Base-by-base conservation (phyloP, 2,797 vertebrate species). In the Sarcophilus harrisii region DNA sequence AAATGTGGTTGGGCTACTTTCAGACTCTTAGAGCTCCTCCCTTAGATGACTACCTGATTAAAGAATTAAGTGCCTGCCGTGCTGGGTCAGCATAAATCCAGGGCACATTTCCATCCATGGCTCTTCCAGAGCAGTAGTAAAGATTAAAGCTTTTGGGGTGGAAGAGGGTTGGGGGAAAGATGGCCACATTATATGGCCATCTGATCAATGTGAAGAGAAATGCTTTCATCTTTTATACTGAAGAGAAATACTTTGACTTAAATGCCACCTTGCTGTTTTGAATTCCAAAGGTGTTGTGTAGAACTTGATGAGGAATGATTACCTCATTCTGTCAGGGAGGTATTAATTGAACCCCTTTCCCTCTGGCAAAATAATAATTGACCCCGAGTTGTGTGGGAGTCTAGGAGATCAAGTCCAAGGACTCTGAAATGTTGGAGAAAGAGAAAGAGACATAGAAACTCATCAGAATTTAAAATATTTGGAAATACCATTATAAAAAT, bases 181-280 rank as follows among this genome's bases (percentile, higher is more conserved):
- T 73, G 6, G n/a, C 16, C n/a, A 45, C 18, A 38, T 45, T 81
- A n/a, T 38, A 24, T 97, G 97, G 95, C 95, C 49, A 45, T 90
- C 96, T 97, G 96, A 95, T 96, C 95, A 97, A 81, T 21, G 0
- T 55, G 92, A 27, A 97, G 97, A 96, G 94, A 97, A 96, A 38
- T 60, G 52, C 97, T 97, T 97, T 96, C 11, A 94, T 95, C 96
- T 98, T 97, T 97, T 94, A 97, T 94, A 98, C 96, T 96, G 98
- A 92, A 91, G 66, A 95, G 91, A 93, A 90, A 52, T 52, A 57
- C 81, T 81, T 81, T 94, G 57, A 59, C 92, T 95, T 93, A 95
- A 95, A 92, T 45, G n/a, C 93, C 91, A 2, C 95, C 93, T 93
- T 14, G 1, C 27, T 91, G 81, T 58, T 97, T 94, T 93, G 90